phyloP scores from a whole-genome alignment of 2,888 invertebrate genomes.

The Drosophila ustulata region DNA sequence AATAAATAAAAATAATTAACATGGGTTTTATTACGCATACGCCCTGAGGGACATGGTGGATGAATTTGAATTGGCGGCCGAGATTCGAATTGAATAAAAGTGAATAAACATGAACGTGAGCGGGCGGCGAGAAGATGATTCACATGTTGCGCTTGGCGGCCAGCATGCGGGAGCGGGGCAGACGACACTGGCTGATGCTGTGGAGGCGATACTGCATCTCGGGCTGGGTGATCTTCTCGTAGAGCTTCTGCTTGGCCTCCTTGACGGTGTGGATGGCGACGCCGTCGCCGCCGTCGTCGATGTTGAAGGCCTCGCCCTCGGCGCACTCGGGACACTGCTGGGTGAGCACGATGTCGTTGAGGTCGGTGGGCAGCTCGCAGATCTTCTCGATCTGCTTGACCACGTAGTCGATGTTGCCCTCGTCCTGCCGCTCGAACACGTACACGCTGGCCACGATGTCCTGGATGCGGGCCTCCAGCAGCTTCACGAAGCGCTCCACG shows the following conservation, averaged over 20 bases:
- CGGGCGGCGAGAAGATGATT: background rate
- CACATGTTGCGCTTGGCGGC: conserved; percentile 79
- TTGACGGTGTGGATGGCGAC: conserved; percentile 67
- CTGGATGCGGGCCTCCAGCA: conserved; percentile 86
- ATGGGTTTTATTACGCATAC: conserved; percentile 10
- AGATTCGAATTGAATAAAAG: background rate
- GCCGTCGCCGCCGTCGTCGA: conserved; percentile 82
- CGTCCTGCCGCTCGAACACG: conserved; percentile 74
- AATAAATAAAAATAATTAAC: too few species aligned
- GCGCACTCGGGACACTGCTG: conserved; percentile 85
- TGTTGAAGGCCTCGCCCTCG: conserved; percentile 84
- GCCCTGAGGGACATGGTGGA: conserved; percentile 6
- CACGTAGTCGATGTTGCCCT: conserved; percentile 66
- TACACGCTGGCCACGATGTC: conserved; percentile 86
- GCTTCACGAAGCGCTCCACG: conserved; percentile 86
- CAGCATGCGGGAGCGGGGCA: conserved; percentile 83
- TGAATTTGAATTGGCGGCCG: background rate
- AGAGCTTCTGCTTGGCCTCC: conserved; percentile 77
- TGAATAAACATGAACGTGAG: background rate
- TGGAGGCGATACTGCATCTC: conserved; percentile 85
- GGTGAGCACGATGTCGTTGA: conserved; percentile 85
- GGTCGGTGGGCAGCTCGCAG: conserved; percentile 84
- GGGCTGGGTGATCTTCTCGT: conserved; percentile 83
- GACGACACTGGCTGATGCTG: conserved; percentile 83
- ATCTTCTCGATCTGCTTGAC: conserved; percentile 81